phyloP scores from a whole-genome alignment of 2,797 vertebrate species.

The Poeciliopsis presidionis region DNA sequence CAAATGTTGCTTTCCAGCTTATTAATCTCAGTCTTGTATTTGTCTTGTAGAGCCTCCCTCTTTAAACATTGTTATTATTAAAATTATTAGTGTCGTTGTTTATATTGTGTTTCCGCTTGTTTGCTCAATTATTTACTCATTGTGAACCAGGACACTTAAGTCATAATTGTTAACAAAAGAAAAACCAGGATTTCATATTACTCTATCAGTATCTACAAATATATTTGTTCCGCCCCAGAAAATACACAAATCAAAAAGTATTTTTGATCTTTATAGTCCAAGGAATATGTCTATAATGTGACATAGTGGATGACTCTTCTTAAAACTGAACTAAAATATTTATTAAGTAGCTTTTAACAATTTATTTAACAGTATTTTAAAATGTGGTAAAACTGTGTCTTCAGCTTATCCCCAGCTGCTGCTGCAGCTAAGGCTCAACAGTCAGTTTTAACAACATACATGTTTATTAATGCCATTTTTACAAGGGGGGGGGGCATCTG shows the following conservation, averaged over 20 bases:
- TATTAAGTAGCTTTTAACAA: background rate
- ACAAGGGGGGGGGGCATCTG: slow-evolving; percentile 76
- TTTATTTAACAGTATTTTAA: background rate
- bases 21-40: background rate
- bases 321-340: background rate
- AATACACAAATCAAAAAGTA: background rate
- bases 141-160: background rate
- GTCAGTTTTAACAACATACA: slow-evolving; percentile 67
- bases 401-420: background rate
- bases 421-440: slow-evolving; percentile 37
- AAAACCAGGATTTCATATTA: background rate
- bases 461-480: slow-evolving; percentile 94
- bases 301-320: background rate
- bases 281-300: background rate
- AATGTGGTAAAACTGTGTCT: background rate
- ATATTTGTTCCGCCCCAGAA: background rate
- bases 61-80: background rate
- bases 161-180: background rate
- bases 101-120: background rate
- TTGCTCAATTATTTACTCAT: background rate
- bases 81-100: background rate
- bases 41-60: background rate
- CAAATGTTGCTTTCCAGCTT: background rate
- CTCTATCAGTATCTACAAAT: background rate
- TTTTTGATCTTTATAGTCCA: background rate